Base-by-base conservation (phyloP, 2,797 vertebrate genomes). In the Enteromius treurensis region DNA sequence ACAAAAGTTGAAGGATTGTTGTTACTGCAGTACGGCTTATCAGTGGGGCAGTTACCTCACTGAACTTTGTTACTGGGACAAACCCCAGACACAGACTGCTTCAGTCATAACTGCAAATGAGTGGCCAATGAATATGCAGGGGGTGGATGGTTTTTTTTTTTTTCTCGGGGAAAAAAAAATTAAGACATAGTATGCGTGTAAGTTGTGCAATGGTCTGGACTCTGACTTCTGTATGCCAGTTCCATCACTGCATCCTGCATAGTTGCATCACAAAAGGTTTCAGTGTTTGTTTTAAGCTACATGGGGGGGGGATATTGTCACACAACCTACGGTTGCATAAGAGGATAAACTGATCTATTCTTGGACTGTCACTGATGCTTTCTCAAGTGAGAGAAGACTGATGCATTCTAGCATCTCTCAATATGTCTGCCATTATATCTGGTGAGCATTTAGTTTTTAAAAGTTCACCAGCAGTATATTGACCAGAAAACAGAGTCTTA, bases 321-420 rank as follows among this genome's bases (percentile, higher is more conserved):
- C 81, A 84, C 69, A 47, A 42, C 40, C 73, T 17, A 5, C 40
- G 32, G 74, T 90, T 87, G 79, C 79, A 87, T 88, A 91, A 92
- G 42, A 62, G 60, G 76, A 86, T 92, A 90, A 89, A 19, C 9
- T 37, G n/a, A 80, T 84, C 88, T 77, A 89, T 89, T 92, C 85
- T 62, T 88, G 82, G 80, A 79, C 0, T 19, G 26, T 70, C 80
- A 65, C 19, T 86, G 71, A 79, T 53, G 55, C 58, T 3, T 81
- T 90, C 80, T 47, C 15, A 82, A 26, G 1, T 14, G 5, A 45
- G 79, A 53, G 10, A 60, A 21, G 8, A 47, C 3, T 11, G 6
- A 64, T 8, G n/a, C 10, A 17, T 37, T 42, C 2, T 3, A 19
- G 19, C 34, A 60, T 51, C 9, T 37, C 3, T 17, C 10, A 62